Conservation (phyloP, 1,140 invertebrate species). For the Neodiprion lecontei region DNA sequence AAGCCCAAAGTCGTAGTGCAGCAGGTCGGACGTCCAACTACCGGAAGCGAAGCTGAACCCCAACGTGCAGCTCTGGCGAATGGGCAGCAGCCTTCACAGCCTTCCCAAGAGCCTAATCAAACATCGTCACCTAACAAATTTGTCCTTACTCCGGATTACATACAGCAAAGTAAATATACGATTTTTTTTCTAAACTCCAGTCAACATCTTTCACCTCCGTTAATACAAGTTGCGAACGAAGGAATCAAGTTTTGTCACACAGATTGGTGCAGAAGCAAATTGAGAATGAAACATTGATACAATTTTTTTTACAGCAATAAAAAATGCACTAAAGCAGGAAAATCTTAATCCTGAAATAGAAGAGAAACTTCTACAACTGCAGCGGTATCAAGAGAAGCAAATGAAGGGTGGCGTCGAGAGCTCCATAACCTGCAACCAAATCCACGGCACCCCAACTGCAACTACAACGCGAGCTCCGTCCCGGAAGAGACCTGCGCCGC, state of each 20-base stretch:
- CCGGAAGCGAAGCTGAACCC: constrained; percentile 45
- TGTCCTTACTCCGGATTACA: constrained; percentile 85
- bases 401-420: constrained; percentile 66
- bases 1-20: constrained; percentile 58
- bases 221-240: background rate
- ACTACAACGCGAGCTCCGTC: constrained; percentile 47
- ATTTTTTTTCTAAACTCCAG: background rate
- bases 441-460: constrained; percentile 39
- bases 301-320: constrained; percentile 70
- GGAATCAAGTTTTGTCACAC: background rate
- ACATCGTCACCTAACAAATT: constrained; percentile 71
- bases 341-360: constrained; percentile 93
- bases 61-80: constrained; percentile 51
- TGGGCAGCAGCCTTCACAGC: constrained; percentile 57
- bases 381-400: constrained; percentile 84
- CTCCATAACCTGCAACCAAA: constrained; percentile 44
- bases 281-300: constrained; percentile 17
- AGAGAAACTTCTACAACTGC: constrained; percentile 87
- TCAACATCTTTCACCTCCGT: background rate
- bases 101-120: constrained; percentile 46
- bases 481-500: constrained; percentile 48
- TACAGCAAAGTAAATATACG: constrained; percentile 80
- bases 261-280: too few species aligned
- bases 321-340: constrained; percentile 83
- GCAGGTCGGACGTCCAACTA: constrained; percentile 41